Conservation (phyloP, 2,113 vertebrate species). For the Ivindomyrus marchei region DNA sequence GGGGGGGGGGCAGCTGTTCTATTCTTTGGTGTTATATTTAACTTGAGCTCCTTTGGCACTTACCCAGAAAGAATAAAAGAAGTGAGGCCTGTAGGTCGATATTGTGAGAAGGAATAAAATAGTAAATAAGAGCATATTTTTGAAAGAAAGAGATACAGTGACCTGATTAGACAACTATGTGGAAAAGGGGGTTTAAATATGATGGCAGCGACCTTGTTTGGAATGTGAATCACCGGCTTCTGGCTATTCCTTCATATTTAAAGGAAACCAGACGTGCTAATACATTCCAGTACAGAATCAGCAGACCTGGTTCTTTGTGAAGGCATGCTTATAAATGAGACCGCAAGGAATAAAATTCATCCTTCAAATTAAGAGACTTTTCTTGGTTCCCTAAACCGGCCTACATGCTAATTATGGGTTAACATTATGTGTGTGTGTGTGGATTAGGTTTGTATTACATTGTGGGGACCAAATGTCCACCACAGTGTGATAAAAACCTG, state of each 20-base stretch:
- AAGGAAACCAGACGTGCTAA: neutral
- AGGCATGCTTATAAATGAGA: neutral
- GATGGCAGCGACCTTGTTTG: neutral
- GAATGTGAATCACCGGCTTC: neutral
- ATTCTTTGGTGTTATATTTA: constrained; percentile 3
- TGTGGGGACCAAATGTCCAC: neutral
- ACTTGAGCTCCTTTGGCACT: neutral
- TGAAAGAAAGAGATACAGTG: constrained; percentile 1
- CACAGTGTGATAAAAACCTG: no score
- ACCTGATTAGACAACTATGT: neutral
- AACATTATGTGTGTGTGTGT: neutral
- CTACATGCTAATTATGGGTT: neutral
- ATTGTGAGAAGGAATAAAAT: neutral
- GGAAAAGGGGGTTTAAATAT: neutral
- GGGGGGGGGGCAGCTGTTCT: neutral
- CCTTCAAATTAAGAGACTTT: neutral
- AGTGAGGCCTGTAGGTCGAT: neutral
- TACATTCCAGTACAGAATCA: neutral
- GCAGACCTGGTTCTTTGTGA: neutral
- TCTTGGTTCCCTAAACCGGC: neutral
- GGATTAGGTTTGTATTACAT: neutral
- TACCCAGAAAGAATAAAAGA: neutral
- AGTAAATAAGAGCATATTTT: neutral
- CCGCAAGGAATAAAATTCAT: neutral
- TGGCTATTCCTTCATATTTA: neutral